Evolutionary conservation across 2,113 vertebrate genomes (phyloP), one percentile per base, ranked within the genome.

Genomic region (Macroglossus sobrinus): DNA sequence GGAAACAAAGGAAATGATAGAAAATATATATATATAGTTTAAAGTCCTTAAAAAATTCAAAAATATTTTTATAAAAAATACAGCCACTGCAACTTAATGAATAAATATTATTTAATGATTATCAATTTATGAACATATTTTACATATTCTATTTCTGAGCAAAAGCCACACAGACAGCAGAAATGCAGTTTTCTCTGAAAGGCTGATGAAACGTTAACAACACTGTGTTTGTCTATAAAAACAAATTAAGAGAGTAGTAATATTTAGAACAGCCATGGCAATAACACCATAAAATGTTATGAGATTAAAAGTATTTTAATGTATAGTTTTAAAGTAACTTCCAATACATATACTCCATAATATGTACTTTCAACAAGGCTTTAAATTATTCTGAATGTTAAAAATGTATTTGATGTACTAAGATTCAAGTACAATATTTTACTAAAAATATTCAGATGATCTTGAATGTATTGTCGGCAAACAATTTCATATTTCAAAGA

Each of bases 121-220:
- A 74, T 75, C 22, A 72, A 43, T n/a, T 78, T 79, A 55, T 76
- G 22, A 84, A 89, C 89, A 72, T 92, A 94, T 38, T 89, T 93
- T 96, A 87, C 3, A 78, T 33, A 82, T 16, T 50, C 7, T 75
- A 2, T 88, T 38, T 93, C 53, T 76, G 45, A 87, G 16, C 50
- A 91, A 92, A 43, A 93, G 14, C 12, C 14, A 53, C 21, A 61
- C 1, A 71, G 43, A 79, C 5, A 38, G 19, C 33, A 91, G 33
- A 89, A 68, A 47, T 63, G 53, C 2, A 26, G 9, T 61, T 91
- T n/a, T 18, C 74, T 45, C 43, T 84, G 30, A 55, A 97, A 95
- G 40, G 3, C 57, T 84, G 59, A 55, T 55, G 33, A 89, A 89
- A 89, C 95, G 43, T 69, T 82, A n/a, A 89, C 88, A 96, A 84